Conservation (phyloP, 2,113 vertebrate species). For the Pituophis catenifer region DNA sequence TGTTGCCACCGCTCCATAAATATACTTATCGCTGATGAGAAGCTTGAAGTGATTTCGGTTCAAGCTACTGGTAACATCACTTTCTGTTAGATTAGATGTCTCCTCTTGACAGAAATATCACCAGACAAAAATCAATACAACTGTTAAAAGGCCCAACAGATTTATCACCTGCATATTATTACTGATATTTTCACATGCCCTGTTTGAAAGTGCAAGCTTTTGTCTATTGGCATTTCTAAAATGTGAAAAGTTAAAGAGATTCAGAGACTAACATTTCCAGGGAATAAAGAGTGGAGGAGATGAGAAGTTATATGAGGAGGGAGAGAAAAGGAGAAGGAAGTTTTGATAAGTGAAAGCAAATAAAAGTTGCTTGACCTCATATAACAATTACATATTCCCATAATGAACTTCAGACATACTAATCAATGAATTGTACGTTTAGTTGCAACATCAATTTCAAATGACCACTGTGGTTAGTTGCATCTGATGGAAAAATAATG, state of each 20-base stretch:
- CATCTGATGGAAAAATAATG: slow-evolving; percentile 19
- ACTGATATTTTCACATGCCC: slow-evolving; percentile 56
- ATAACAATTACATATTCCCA: slow-evolving; percentile 38
- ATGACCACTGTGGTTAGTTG: slow-evolving; percentile 9
- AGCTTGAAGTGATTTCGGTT: slow-evolving; percentile 46
- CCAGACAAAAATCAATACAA: slow-evolving; percentile 61
- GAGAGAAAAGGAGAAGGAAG: not conserved
- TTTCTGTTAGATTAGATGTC: slow-evolving; percentile 45
- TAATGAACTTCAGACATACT: slow-evolving; percentile 41
- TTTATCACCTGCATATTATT: slow-evolving; percentile 57
- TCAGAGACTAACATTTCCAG: slow-evolving; percentile 42
- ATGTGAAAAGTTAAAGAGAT: slow-evolving; percentile 51
- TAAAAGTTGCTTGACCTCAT: slow-evolving; percentile 3
- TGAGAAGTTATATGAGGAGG: not conserved
- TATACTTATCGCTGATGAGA: slow-evolving; percentile 35
- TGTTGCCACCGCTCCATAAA: slow-evolving; percentile 28
- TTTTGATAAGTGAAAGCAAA: slow-evolving; percentile 39
- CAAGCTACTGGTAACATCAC: slow-evolving; percentile 34
- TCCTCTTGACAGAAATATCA: slow-evolving; percentile 64
- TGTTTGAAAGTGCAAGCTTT: slow-evolving; percentile 56
- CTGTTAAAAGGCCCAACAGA: slow-evolving; percentile 50
- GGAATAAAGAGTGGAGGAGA: not conserved
- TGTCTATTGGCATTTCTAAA: slow-evolving; percentile 67
- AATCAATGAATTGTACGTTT: slow-evolving; percentile 32
- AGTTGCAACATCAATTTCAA: slow-evolving; percentile 36